Conservation (phyloP, 2,113 vertebrate genomes). For the Catharus bicknelli region DNA sequence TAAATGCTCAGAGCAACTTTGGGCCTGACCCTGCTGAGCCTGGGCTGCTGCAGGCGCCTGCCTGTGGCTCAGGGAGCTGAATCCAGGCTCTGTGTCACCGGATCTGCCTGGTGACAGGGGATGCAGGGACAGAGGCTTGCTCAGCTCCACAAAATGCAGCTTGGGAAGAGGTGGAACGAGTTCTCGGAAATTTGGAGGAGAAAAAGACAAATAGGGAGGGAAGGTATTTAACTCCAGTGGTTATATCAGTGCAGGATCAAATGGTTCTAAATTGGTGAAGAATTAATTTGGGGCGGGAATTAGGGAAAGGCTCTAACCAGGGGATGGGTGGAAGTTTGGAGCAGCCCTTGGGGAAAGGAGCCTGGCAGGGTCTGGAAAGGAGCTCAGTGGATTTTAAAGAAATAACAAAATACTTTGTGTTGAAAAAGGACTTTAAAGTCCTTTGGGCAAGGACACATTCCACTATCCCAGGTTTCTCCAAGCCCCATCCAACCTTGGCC, state of each 20-base stretch:
- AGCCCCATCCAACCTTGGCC: fast-evolving
- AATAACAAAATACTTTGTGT: background rate
- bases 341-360: background rate
- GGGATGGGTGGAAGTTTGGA: background rate
- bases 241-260: background rate
- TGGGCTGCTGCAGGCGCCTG: background rate
- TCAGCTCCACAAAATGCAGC: background rate
- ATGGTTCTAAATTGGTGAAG: background rate
- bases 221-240: background rate
- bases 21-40: background rate
- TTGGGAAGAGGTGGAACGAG: background rate
- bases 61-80: background rate
- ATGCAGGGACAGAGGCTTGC: background rate
- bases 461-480: fast-evolving
- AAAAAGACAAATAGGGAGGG: background rate
- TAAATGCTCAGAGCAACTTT: background rate
- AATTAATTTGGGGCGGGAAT: background rate
- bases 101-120: background rate
- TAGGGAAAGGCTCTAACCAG: background rate
- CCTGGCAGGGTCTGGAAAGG: background rate
- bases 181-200: background rate
- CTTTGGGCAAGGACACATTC: background rate
- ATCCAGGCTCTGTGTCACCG: background rate
- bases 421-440: background rate
- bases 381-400: background rate